Evolutionary conservation across 2,888 invertebrate genomes (phyloP).

Genomic region (Caenorhabditis sulstoni): DNA sequence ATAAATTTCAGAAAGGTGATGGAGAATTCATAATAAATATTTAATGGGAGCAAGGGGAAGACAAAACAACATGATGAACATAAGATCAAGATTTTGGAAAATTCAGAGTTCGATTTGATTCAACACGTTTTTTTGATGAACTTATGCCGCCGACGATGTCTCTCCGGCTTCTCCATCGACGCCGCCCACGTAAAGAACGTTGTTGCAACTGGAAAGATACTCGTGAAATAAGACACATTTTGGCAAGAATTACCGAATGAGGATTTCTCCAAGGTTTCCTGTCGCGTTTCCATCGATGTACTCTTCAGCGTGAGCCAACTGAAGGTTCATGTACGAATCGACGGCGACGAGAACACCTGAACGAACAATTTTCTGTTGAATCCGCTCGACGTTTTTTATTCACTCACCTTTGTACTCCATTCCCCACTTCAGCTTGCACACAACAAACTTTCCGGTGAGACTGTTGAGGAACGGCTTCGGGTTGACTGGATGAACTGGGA

Average conservation of each 20-base stretch:
- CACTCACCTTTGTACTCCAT: conserved; percentile 91
- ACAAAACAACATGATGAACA: background rate
- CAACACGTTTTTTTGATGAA: background rate
- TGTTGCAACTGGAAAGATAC: conserved; percentile 80
- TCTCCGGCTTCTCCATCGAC: conserved; percentile 29
- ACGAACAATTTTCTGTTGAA: conserved; percentile 28
- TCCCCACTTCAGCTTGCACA: conserved; percentile 99
- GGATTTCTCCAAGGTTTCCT: conserved; percentile 95
- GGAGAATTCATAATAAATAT: background rate
- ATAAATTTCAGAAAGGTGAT: background rate
- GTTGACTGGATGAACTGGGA: conserved; percentile 87
- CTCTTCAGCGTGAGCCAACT: conserved; percentile 97
- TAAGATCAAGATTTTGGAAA: conserved; percentile 13
- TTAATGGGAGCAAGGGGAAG: background rate
- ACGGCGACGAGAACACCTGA: conserved; percentile 94
- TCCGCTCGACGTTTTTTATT: background rate
- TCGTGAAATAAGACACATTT: too few relatives aligned
- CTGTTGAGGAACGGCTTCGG: conserved; percentile 99
- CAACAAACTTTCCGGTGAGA: conserved; percentile 96
- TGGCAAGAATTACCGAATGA: conserved; percentile 86
- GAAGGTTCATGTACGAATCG: conserved; percentile 98
- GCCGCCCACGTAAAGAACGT: conserved; percentile 71
- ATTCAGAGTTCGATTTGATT: background rate
- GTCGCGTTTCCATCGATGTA: conserved; percentile 93
- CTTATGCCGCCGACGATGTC: conserved; percentile 15